phyloP scores from a whole-genome alignment of 2,113 vertebrate genomes.

The Tyrannus savana region DNA sequence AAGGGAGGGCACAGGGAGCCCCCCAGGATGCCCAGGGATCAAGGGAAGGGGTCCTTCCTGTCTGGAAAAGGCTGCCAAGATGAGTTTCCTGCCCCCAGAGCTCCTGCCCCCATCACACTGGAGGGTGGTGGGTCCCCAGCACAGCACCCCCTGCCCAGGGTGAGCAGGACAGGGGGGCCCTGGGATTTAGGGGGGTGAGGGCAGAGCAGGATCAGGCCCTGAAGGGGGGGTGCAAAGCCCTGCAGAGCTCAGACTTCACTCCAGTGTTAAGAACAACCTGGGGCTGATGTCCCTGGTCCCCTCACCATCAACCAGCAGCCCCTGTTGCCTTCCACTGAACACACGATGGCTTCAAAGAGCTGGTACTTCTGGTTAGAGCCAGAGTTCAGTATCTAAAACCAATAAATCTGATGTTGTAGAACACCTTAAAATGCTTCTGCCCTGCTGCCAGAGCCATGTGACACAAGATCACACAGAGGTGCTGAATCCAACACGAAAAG shows the following conservation, averaged over 20 bases:
- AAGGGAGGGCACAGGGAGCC: not conserved
- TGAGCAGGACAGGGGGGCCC: not conserved
- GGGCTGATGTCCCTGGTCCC: not conserved
- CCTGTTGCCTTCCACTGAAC: rapidly evolving
- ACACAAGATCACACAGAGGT: not conserved
- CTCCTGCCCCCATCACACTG: rapidly evolving
- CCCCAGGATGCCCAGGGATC: not conserved
- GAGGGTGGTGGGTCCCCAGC: not conserved
- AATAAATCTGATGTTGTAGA: not conserved
- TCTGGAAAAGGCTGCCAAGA: rapidly evolving
- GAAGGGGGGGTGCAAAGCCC: not conserved
- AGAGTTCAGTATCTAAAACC: not conserved
- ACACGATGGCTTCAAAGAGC: not conserved
- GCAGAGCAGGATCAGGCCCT: not conserved
- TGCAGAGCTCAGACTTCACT: not conserved
- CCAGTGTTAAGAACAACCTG: not conserved
- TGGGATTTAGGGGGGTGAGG: not conserved
- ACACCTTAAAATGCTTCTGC: not conserved
- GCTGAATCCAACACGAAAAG: not conserved
- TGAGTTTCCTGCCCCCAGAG: not conserved
- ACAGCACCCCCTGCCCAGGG: not conserved
- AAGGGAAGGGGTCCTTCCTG: not conserved
- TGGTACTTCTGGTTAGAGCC: not conserved
- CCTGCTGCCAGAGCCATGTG: not conserved
- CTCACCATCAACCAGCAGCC: not conserved